These are phyloP conservation scores for Nasonovia ribisnigri DNA, from an alignment of 2,888 invertebrate species.

Conservation along the genomic window DNA sequence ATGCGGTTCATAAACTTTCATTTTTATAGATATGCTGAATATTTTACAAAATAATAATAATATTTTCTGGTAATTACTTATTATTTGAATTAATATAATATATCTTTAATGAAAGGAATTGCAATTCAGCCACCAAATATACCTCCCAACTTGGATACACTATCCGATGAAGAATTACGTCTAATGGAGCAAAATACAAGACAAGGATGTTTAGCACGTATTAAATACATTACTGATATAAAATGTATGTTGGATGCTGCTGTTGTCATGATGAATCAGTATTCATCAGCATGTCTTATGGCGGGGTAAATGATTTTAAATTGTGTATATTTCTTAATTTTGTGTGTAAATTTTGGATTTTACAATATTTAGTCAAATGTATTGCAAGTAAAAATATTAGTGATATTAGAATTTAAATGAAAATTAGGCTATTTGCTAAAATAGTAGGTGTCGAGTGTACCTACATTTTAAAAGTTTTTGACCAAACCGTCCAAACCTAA, in stretches of 20 bases:
- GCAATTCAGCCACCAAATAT: conserved; percentile 81
- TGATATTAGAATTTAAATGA: neutral
- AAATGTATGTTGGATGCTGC: conserved; percentile 94
- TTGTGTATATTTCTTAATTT: neutral
- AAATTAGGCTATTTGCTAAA: neutral
- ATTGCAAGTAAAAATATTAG: neutral
- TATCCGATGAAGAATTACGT: conserved; percentile 86
- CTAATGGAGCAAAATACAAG: conserved; percentile 92
- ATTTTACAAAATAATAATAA: neutral
- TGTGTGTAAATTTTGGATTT: neutral
- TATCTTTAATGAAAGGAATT: conserved; percentile 68
- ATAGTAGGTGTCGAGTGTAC: neutral
- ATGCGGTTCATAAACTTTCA: neutral
- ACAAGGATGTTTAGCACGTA: conserved; percentile 89
- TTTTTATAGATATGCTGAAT: neutral
- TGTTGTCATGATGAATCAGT: conserved; percentile 94
- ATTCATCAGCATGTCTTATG: conserved; percentile 75
- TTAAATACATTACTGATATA: conserved; percentile 87
- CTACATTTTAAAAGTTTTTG: neutral
- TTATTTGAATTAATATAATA: neutral
- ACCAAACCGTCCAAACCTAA: neutral
- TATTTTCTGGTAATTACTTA: neutral
- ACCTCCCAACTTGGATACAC: conserved; percentile 79
- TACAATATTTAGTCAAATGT: neutral
- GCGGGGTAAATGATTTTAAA: conserved; percentile 29